These are phyloP conservation scores for Pachliopta kotzebuea DNA, from an alignment of 2,888 invertebrate species.

Conservation along the genomic window DNA sequence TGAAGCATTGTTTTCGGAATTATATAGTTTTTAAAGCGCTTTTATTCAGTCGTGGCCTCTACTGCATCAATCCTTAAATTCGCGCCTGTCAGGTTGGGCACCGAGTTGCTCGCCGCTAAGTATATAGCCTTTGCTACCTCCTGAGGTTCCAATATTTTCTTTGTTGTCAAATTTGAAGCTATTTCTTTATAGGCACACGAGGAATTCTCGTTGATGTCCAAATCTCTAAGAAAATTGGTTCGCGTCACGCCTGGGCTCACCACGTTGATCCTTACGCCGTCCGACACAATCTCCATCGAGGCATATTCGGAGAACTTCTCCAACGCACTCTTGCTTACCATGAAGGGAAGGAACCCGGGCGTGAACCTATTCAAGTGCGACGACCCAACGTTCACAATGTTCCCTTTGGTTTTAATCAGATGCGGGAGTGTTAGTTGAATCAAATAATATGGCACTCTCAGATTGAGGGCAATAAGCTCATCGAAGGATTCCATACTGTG, in stretches of 20 bases:
- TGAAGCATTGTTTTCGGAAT: no score
- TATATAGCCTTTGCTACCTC: conserved; percentile 57
- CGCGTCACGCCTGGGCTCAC: conserved; percentile 57
- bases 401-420: conserved; percentile 52
- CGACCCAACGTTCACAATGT: conserved; percentile 48
- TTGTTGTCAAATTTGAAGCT: conserved; percentile 45
- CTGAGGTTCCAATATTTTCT: conserved; percentile 52
- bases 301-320: conserved; percentile 55
- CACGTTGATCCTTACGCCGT: conserved; percentile 59
- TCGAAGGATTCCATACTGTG: conserved; percentile 52
- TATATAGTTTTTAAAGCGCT: no score
- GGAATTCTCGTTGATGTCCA: conserved; percentile 49
- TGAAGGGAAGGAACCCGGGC: conserved; percentile 47
- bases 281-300: conserved; percentile 51
- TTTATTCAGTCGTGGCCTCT: background rate
- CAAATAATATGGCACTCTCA: conserved; percentile 55
- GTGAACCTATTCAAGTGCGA: no score
- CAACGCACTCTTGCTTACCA: conserved; percentile 53
- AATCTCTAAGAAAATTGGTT: conserved; percentile 53
- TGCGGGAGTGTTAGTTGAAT: conserved; percentile 53
- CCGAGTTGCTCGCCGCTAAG: conserved; percentile 51
- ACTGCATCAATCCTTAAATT: conserved; percentile 28
- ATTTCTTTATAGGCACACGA: conserved; percentile 49
- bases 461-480: conserved; percentile 51
- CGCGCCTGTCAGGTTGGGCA: conserved; percentile 49